Evolutionary conservation across 2,113 vertebrate species (phyloP), one percentile per base, ranked within the genome.

Genomic region (Tupaia tana): DNA sequence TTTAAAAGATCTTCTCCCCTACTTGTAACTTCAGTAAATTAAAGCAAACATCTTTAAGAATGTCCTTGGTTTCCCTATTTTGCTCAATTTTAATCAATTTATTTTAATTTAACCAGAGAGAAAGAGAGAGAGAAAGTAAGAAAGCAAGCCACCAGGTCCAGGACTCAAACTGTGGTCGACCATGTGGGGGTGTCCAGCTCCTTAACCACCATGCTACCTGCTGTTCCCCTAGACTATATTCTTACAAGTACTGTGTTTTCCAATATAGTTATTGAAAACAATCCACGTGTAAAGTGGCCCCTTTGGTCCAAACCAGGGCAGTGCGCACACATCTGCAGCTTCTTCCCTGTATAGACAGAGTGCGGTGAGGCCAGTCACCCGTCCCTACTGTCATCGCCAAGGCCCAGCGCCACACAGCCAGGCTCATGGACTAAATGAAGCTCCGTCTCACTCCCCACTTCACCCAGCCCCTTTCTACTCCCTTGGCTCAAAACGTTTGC

Each of bases 31-130:
- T 71, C 66, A 82, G 16, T n/a, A 66, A 79, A 88, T n/a, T 89
- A 82, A 34, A 89, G n/a, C 61, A 94, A 94, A 89, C 27, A 75
- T 83, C 31, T 93, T 82, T 27, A 93, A 86, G 52, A 25, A 69
- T 89, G 14, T 83, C 54, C n/a, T 93, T 64, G 18, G 24, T 67
- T 89, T 43, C 43, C 43, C 43, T 43, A 43, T 43, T 43, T 43
- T 43, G 43, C 43, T 43, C 43, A 43, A 43, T 43, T 43, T 43
- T 43, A 43, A 43, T 43, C 43, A 43, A 43, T 43, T 43, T 43
- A 43, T 43, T 43, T 43, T 43, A 43, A 43, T 43, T 43, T 43
- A 6, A 43, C 43, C 43, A 43, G 43, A 43, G 43, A 43, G 43
- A n/a, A n/a, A 43, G 43, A 43, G 43, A 43, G 43, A 43, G 43